These are phyloP conservation scores for Collichthys lucidus DNA, from an alignment of 2,113 vertebrate species.

Conservation along the genomic window DNA sequence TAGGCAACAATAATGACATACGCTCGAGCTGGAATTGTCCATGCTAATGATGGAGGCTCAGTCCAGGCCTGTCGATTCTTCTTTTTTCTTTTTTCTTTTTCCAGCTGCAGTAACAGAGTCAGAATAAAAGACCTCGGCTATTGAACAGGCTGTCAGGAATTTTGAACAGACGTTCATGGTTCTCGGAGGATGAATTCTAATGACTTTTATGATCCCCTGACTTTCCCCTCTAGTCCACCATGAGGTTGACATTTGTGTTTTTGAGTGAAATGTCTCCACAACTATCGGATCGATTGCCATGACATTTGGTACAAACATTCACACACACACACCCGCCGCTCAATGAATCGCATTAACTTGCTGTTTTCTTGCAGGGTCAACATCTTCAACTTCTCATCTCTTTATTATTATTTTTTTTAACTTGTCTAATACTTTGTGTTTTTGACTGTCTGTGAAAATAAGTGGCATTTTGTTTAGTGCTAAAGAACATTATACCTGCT, in stretches of 20 bases:
- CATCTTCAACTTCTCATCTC: too few species aligned
- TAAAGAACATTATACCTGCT: background rate
- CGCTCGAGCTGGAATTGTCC: background rate
- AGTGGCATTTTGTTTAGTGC: background rate
- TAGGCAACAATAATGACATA: conserved; percentile 19
- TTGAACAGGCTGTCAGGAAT: background rate
- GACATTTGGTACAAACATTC: background rate
- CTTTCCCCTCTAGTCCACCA: background rate
- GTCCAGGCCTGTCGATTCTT: background rate
- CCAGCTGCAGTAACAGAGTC: background rate
- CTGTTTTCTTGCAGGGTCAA: background rate
- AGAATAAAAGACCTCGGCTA: background rate
- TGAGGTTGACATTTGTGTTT: background rate
- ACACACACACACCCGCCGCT: background rate
- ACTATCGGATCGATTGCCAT: background rate
- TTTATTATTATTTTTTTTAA: background rate
- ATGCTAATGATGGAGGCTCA: conserved; percentile 19
- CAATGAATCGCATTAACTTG: background rate
- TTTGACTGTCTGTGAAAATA: background rate
- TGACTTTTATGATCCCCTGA: background rate
- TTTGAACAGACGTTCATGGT: background rate
- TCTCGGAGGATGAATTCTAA: background rate
- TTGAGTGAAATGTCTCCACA: background rate
- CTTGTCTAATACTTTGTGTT: background rate
- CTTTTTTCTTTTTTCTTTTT: background rate